Conservation (phyloP, 1,140 invertebrate genomes). For the Heliconius nattereri region DNA sequence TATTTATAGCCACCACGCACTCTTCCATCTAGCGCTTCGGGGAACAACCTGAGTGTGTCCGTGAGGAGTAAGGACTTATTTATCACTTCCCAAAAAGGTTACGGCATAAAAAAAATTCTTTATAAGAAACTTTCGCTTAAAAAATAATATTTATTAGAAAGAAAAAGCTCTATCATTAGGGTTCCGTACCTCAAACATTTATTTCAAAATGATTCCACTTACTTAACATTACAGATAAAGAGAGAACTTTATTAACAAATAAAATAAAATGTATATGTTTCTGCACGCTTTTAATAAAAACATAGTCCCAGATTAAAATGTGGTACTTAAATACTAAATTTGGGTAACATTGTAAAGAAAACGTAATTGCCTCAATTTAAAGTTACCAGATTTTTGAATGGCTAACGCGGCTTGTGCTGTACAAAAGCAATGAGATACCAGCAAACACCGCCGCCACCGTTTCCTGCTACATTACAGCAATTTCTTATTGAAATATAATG, state of each 20-base stretch:
- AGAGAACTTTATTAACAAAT: no score
- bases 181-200: no score
- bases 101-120: no score
- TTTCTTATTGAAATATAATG: conserved; percentile 55
- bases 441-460: conserved; percentile 48
- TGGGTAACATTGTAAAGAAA: background rate
- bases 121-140: background rate
- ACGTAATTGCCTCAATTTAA: conserved; percentile 10
- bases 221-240: no score
- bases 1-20: conserved; percentile 64
- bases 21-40: conserved; percentile 62
- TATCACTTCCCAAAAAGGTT: conserved; percentile 39
- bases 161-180: no score
- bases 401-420: conserved; percentile 22
- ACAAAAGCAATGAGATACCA: conserved; percentile 47
- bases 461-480: conserved; percentile 49
- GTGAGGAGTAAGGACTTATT: conserved; percentile 45
- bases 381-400: conserved; percentile 10
- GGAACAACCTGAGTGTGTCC: conserved; percentile 60
- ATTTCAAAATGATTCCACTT: no score
- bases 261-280: no score
- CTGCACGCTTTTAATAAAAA: background rate
- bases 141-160: no score
- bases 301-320: background rate
- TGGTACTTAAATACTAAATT: background rate